A percentile compares a stretch with the other conserved stretches of the same genome.
Evolutionary conservation across 2,113 vertebrate genomes (phyloP).

Genomic region (Scophthalmus maximus): DNA sequence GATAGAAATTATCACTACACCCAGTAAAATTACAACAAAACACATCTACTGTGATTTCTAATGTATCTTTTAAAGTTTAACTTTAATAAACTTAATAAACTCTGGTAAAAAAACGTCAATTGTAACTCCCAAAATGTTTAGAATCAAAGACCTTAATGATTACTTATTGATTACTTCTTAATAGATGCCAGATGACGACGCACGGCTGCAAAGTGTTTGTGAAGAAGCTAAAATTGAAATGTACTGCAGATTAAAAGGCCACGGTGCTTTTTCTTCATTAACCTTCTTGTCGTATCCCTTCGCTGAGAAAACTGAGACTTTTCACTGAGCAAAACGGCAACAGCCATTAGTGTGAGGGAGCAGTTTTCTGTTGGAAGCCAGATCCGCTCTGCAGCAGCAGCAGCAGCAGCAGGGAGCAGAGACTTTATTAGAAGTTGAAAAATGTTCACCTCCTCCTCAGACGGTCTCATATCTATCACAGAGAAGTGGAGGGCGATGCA

Average conservation of each 20-base stretch:
- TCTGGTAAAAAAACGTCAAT: no score
- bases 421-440: constrained; percentile 44
- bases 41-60: no score
- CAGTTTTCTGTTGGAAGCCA: not conserved
- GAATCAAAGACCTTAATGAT: not conserved
- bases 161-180: not conserved
- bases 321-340: constrained; percentile 18
- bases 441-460: constrained; percentile 7
- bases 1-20: no score
- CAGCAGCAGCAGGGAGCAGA: constrained; percentile 13
- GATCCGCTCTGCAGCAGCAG: constrained; percentile 1
- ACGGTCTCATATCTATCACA: constrained; percentile 16
- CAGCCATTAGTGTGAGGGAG: not conserved
- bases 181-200: not conserved
- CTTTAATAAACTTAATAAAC: no score
- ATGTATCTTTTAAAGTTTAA: no score
- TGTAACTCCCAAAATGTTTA: no score
- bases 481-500: not conserved
- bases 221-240: not conserved
- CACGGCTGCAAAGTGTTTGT: no score
- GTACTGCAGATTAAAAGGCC: not conserved
- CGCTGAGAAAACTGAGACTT: not conserved
- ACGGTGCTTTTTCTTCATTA: not conserved
- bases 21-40: no score
- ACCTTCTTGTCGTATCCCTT: not conserved